These are phyloP conservation scores for Thera obeliscata DNA, from an alignment of 2,888 invertebrate species.

Conservation along the genomic window DNA sequence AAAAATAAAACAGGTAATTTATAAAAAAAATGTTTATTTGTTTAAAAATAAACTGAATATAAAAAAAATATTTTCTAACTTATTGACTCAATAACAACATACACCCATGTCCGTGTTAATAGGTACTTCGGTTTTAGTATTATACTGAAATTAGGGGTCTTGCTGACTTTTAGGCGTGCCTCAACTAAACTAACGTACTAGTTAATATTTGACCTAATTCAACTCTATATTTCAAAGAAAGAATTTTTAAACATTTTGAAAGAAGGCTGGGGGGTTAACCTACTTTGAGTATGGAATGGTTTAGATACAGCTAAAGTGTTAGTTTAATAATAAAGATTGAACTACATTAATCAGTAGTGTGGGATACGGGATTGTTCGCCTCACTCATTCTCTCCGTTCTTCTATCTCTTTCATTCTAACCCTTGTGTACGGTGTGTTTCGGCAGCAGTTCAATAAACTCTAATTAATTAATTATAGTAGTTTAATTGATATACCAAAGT, in stretches of 20 bases:
- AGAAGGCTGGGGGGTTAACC: neutral
- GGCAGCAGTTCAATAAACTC: too few relatives aligned
- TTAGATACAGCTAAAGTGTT: neutral
- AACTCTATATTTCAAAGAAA: too few relatives aligned
- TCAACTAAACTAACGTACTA: neutral
- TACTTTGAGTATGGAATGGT: neutral
- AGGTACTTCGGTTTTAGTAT: conserved; percentile 1
- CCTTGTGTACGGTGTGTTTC: too few relatives aligned
- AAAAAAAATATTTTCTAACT: conserved; percentile 23
- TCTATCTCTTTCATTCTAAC: too few relatives aligned
- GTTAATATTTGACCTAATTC: neutral
- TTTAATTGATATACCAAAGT: too few relatives aligned
- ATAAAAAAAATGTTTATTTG: conserved; percentile 28
- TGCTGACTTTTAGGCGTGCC: neutral
- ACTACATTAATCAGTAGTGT: neutral
- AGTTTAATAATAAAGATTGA: neutral
- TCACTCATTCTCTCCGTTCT: too few relatives aligned
- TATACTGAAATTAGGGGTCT: neutral
- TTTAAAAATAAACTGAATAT: conserved; percentile 24
- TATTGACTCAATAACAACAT: conserved; percentile 18
- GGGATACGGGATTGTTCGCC: too few relatives aligned
- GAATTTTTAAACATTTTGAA: too few relatives aligned
- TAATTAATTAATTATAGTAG: too few relatives aligned
- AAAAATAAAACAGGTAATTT: conserved; percentile 19
- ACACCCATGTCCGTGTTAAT: conserved; percentile 17